A percentile compares a stretch with the other conserved stretches of the same genome.
These are phyloP conservation scores for Anser cygnoides DNA, from an alignment of 2,113 vertebrate species.

Conservation along the genomic window DNA sequence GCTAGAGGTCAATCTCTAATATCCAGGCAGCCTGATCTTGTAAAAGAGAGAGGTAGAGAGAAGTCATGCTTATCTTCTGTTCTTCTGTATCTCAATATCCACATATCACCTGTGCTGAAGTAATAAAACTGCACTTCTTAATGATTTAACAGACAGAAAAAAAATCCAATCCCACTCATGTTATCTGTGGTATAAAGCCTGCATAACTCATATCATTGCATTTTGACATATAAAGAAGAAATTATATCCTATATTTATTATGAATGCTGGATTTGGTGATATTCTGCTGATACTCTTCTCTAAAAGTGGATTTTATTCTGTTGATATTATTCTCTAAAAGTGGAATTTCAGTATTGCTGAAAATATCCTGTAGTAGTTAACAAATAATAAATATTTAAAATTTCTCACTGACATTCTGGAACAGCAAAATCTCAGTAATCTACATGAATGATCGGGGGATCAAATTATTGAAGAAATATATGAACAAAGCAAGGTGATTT, in stretches of 20 bases:
- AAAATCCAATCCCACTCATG: not conserved
- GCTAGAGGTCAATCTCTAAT: not conserved
- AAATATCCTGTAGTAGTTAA: not conserved
- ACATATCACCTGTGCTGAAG: not conserved
- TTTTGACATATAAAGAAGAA: not conserved
- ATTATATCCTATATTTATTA: not conserved
- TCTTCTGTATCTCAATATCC: conserved; percentile 4
- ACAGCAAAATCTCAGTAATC: not conserved
- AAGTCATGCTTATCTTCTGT: not conserved
- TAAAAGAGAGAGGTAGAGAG: not conserved
- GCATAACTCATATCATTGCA: not conserved
- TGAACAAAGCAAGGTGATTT: not conserved
- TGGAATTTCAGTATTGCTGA: not conserved
- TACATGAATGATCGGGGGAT: not conserved
- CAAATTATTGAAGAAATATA: not conserved
- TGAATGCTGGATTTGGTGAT: not conserved
- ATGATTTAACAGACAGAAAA: not conserved
- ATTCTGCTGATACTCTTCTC: not conserved
- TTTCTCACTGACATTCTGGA: not conserved
- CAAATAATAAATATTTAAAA: not conserved
- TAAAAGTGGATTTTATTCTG: not conserved
- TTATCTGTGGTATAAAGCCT: not conserved
- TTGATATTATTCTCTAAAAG: not conserved
- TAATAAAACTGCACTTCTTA: conserved; percentile 1
- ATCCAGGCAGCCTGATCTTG: not conserved